phyloP scores from a whole-genome alignment of 2,888 invertebrate genomes.

The Selenia dentaria region DNA sequence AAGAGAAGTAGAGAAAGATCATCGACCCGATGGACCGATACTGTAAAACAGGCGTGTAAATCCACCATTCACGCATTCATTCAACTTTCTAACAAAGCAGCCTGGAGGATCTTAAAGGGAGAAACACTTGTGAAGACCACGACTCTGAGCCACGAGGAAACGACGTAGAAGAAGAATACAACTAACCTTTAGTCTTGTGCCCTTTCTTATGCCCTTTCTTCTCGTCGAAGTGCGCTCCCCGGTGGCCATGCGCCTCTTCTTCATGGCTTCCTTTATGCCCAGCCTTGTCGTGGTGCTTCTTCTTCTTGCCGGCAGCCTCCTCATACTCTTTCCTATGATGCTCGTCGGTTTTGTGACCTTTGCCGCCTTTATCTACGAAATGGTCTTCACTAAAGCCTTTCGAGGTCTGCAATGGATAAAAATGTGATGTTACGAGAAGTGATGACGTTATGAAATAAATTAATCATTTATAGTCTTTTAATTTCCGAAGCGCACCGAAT shows the following conservation, averaged over 20 bases:
- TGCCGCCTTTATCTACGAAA: slow-evolving; percentile 84
- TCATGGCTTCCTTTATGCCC: slow-evolving; percentile 87
- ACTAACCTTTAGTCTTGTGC: slow-evolving; percentile 88
- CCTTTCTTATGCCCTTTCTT: slow-evolving; percentile 91
- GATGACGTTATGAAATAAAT: too few species aligned
- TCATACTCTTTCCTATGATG: slow-evolving; percentile 85
- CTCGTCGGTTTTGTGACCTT: slow-evolving; percentile 85
- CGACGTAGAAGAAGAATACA: too few species aligned
- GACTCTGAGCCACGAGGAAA: too few species aligned
- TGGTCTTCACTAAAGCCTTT: slow-evolving; percentile 85
- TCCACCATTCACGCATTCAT: too few species aligned
- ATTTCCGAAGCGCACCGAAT: too few species aligned
- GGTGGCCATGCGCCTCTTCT: slow-evolving; percentile 87
- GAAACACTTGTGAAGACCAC: too few species aligned
- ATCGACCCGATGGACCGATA: too few species aligned
- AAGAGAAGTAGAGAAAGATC: too few species aligned
- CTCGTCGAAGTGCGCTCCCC: slow-evolving; percentile 88
- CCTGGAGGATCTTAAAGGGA: too few species aligned
- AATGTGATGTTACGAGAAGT: neutral
- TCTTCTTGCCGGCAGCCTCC: slow-evolving; percentile 86
- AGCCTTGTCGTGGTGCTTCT: slow-evolving; percentile 87
- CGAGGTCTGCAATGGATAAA: slow-evolving; percentile 58
- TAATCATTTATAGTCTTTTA: too few species aligned
- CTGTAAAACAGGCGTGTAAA: too few species aligned
- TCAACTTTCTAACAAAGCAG: too few species aligned